Base-by-base conservation (phyloP, 1,140 invertebrate species). In the Pentalonia nigronervosa region DNA sequence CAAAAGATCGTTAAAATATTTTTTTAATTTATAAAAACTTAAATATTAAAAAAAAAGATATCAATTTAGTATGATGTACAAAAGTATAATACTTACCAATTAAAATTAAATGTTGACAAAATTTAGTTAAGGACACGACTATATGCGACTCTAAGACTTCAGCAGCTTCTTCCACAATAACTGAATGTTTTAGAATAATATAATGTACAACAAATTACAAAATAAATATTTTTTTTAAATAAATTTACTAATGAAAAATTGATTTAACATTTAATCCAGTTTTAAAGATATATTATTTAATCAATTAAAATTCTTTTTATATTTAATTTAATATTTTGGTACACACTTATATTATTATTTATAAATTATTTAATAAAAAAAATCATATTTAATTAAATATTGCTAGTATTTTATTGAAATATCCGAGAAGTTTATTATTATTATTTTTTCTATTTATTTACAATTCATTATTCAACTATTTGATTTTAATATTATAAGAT, bases 81-180 rank as follows among this genome's bases (percentile, higher is more conserved):
- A 14, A 92, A 92, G 67, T 67, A 48, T 21, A 88, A 88, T 88
- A 93, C 56, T 25, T 48, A 93, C 97, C 97, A 94, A 98, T 97
- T 30, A 98, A 95, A 94, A 98, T 98, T 0, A 98, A 95, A 94
- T 98, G 98, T 95, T 98, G 94, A 93, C 97, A 97, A 84, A 95
- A 94, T 56, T 96, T 95, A 25, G 97, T 97, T 21, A 98, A 95
- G 47, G 97, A 96, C 21, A 97, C 96, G 6, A 98, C 94, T 45
- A 98, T 96, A 94, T 98, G 97, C 20, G 96, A 95, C 94, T 98
- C 98, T 76, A 98, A 95, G 25, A 98, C 97, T 96, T 98, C 98
- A 6, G 97, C 98, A 1, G 98, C 98, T 95, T 98, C 98, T 95
- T 98, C 98, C n/a, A 98, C 97, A 53, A 98, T 96, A 0, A 97